Evolutionary conservation across 1,140 invertebrate genomes (phyloP).

Genomic region (Daktulosphaira vitifoliae): DNA sequence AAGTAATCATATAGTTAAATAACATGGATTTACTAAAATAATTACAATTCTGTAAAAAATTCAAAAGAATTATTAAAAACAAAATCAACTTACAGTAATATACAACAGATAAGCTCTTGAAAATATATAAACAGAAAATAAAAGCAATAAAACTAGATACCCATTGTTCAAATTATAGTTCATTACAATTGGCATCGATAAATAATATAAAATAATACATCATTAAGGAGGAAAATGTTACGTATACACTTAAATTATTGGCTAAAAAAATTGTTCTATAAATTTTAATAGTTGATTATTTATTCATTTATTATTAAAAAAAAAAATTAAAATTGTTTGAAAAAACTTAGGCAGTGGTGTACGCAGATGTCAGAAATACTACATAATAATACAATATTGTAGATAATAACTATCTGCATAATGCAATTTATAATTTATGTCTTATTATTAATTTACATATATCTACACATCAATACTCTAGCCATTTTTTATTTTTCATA

Average conservation of each 20-base stretch:
- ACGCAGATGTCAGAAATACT: constrained; percentile 31
- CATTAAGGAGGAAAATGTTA: constrained; percentile 18
- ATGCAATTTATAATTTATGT: constrained; percentile 20
- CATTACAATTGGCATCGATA: constrained; percentile 30
- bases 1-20: no score
- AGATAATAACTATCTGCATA: neutral
- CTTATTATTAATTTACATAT: constrained; percentile 4
- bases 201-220: constrained; percentile 27
- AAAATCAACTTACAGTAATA: constrained; percentile 21
- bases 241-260: constrained; percentile 32
- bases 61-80: constrained; percentile 5
- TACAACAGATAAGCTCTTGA: constrained; percentile 25
- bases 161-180: constrained; percentile 25
- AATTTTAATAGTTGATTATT: constrained; percentile 19
- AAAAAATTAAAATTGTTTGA: constrained; percentile 27
- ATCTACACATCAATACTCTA: constrained; percentile 16
- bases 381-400: constrained; percentile 14
- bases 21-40: no score
- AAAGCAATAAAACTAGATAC: constrained; percentile 29
- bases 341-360: constrained; percentile 31
- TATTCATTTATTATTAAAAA: constrained; percentile 14
- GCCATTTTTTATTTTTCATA: no score
- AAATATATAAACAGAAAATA: constrained; percentile 30
- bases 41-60: no score
- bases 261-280: constrained; percentile 33